phyloP scores from a whole-genome alignment of 2,113 vertebrate genomes.

The Ptilorrhoa leucosticta region DNA sequence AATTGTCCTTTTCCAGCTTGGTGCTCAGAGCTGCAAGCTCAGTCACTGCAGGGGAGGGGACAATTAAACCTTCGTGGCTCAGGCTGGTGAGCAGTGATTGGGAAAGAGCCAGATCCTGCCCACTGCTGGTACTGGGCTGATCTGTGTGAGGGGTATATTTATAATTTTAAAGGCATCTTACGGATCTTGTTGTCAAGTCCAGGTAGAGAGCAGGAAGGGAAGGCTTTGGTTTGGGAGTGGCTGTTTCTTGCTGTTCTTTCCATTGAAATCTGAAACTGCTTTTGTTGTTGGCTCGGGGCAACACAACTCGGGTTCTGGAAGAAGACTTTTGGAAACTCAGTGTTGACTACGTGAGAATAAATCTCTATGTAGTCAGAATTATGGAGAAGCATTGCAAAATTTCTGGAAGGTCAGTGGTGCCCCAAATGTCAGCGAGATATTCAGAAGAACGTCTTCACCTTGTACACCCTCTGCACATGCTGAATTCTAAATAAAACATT shows the following conservation, averaged over 20 bases:
- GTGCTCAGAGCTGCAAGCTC: background rate
- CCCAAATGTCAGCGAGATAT: background rate
- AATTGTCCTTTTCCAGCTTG: background rate
- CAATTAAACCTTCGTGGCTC: background rate
- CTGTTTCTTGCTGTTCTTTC: background rate
- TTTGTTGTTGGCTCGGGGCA: background rate
- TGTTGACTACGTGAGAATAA: background rate
- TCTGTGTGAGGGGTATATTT: fast-evolving
- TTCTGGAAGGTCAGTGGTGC: background rate
- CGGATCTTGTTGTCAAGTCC: background rate
- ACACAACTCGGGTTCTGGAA: background rate
- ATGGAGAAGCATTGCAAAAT: background rate
- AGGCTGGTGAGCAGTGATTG: background rate
- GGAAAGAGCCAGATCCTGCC: background rate
- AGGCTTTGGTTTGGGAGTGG: background rate
- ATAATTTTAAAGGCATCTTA: background rate
- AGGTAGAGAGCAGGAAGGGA: background rate
- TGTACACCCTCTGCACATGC: background rate
- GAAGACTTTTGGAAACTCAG: background rate
- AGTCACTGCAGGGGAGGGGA: background rate
- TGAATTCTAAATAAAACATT: background rate
- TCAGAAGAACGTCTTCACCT: background rate
- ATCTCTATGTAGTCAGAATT: background rate
- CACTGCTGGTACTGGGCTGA: background rate
- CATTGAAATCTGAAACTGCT: background rate